Conservation (phyloP, 2,113 vertebrate species). For the Columbina picui region DNA sequence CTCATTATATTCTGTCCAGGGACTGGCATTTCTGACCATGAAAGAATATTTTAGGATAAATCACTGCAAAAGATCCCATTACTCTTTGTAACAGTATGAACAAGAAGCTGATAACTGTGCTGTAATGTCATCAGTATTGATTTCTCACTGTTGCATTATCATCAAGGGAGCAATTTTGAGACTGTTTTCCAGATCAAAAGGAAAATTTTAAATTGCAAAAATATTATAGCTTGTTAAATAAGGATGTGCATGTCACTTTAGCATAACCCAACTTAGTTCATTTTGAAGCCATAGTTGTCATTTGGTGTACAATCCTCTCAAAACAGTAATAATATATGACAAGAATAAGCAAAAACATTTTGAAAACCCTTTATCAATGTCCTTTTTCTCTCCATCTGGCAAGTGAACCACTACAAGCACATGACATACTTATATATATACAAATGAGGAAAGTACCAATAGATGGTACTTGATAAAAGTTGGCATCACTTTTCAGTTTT, state of each 20-base stretch:
- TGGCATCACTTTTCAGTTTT: neutral
- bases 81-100: slow-evolving; percentile 4
- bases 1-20: neutral
- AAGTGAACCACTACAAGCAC: neutral
- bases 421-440: neutral
- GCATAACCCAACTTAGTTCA: neutral
- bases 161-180: slow-evolving; percentile 46
- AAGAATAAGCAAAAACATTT: neutral
- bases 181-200: slow-evolving; percentile 45
- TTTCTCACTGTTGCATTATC: slow-evolving; percentile 30
- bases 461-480: neutral
- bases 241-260: slow-evolving; percentile 9
- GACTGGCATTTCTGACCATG: slow-evolving; percentile 24
- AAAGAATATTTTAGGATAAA: slow-evolving; percentile 47
- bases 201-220: slow-evolving; percentile 46
- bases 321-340: neutral
- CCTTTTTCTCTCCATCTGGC: neutral
- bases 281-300: slow-evolving; percentile 1
- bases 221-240: slow-evolving; percentile 8
- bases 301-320: neutral
- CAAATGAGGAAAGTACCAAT: neutral
- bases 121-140: slow-evolving; percentile 42
- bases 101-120: neutral
- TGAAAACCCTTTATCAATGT: slow-evolving; percentile 4
- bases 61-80: slow-evolving; percentile 32